These are phyloP conservation scores for Eudorcas thomsonii DNA, from an alignment of 2,113 vertebrate species.

Conservation along the genomic window DNA sequence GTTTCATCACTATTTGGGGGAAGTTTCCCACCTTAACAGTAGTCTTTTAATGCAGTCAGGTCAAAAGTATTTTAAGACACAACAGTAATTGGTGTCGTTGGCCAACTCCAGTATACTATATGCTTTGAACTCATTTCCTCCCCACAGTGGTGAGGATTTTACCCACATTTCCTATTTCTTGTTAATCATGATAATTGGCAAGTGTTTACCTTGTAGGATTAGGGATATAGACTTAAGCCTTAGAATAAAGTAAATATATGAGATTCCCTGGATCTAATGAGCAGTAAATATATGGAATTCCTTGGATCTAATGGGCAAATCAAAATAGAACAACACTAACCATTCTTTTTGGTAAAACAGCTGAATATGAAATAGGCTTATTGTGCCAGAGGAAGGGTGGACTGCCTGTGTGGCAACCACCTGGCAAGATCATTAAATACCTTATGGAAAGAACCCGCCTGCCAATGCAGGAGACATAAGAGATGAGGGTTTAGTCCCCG, in stretches of 20 bases:
- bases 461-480: neutral
- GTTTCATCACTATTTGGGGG: neutral
- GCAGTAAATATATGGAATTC: neutral
- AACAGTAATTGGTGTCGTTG: neutral
- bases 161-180: neutral
- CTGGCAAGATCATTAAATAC: neutral
- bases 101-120: neutral
- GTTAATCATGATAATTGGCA: neutral
- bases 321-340: neutral
- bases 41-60: neutral
- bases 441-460: neutral
- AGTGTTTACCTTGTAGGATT: neutral
- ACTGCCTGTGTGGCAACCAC: neutral
- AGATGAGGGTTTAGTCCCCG: neutral
- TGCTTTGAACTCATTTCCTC: neutral
- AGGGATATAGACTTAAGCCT: neutral
- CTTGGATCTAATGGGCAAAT: neutral
- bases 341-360: neutral
- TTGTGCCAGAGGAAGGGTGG: neutral
- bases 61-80: neutral
- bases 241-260: slow-evolving; percentile 1
- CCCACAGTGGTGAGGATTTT: neutral
- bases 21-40: neutral
- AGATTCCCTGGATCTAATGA: neutral
- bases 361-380: neutral